phyloP scores from a whole-genome alignment of 1,140 invertebrate species.

The Chrysoperla carnea region DNA sequence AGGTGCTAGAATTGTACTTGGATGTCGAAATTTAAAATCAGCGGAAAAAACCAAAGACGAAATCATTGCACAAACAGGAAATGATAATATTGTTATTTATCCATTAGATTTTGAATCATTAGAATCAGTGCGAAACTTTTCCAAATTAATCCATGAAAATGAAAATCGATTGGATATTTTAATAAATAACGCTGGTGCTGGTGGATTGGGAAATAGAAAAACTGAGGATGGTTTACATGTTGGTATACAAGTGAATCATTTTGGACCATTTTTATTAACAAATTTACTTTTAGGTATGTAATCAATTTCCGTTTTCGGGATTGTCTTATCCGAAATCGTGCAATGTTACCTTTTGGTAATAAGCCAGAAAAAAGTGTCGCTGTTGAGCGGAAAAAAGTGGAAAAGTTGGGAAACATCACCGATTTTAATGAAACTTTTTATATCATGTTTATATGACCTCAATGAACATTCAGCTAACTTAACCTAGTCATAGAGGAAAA shows the following conservation, averaged over 20 bases:
- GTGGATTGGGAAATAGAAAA: slow-evolving; percentile 7
- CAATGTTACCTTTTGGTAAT: too few species aligned
- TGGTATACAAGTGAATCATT: slow-evolving; percentile 30
- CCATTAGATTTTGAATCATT: slow-evolving; percentile 24
- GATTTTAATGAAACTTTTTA: too few species aligned
- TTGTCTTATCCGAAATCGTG: too few species aligned
- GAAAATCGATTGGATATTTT: slow-evolving; percentile 30
- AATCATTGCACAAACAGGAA: slow-evolving; percentile 16
- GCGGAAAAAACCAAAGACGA: slow-evolving; percentile 22
- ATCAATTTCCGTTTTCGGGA: too few species aligned
- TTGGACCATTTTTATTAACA: slow-evolving; percentile 34
- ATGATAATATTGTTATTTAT: slow-evolving; percentile 19
- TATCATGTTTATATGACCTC: too few species aligned
- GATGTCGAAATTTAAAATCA: slow-evolving; percentile 8
- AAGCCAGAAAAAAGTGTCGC: too few species aligned
- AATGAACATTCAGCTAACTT: too few species aligned
- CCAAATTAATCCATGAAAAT: slow-evolving; percentile 22
- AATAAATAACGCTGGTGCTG: slow-evolving; percentile 33
- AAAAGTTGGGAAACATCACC: too few species aligned
- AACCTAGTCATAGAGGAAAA: too few species aligned
- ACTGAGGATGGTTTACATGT: slow-evolving; percentile 32
- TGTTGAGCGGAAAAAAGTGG: too few species aligned
- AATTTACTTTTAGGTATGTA: slow-evolving; percentile 30
- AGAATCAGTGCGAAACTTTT: slow-evolving; percentile 27
- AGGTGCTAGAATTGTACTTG: slow-evolving; percentile 16